phyloP scores from a whole-genome alignment of 1,140 invertebrate genomes.

The Alviniconcha marisindica region DNA sequence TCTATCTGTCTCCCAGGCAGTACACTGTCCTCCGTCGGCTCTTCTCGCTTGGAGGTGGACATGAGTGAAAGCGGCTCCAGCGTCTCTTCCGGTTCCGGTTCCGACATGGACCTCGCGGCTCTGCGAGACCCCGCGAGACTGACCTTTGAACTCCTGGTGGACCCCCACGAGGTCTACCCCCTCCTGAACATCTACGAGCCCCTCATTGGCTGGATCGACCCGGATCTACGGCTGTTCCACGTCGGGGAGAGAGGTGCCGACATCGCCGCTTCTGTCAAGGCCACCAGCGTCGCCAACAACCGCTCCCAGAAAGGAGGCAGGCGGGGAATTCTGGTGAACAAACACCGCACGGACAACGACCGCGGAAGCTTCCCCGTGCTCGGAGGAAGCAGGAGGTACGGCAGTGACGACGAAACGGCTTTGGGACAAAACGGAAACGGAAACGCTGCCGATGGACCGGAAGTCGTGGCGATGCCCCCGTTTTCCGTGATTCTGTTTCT shows the following conservation, averaged over 20 bases:
- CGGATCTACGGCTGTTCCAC: conserved; percentile 62
- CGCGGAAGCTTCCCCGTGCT: background rate
- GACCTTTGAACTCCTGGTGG: conserved; percentile 36
- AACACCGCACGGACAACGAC: background rate
- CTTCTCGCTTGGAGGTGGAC: conserved; percentile 13
- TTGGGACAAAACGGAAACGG: no score
- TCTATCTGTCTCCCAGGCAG: conserved; percentile 24
- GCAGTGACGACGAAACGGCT: no score
- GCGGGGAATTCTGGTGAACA: conserved; percentile 1
- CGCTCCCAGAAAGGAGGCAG: background rate
- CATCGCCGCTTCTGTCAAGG: no score
- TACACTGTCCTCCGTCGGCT: background rate
- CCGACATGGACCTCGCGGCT: conserved; percentile 21
- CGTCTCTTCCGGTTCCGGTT: background rate
- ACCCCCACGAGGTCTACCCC: conserved; percentile 35
- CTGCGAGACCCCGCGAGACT: conserved; percentile 36
- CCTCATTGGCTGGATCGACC: conserved; percentile 62
- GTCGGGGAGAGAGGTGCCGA: conserved; percentile 47
- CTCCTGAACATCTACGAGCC: conserved; percentile 64
- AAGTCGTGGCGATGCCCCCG: conserved; percentile 50
- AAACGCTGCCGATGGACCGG: no score
- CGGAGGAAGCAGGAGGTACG: no score
- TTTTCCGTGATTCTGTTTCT: conserved; percentile 66
- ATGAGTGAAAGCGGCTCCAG: conserved; percentile 32
- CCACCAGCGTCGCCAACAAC: no score